These are phyloP conservation scores for Oasisia sp. DNA, from an alignment of 2,888 invertebrate genomes.

Conservation along the genomic window DNA sequence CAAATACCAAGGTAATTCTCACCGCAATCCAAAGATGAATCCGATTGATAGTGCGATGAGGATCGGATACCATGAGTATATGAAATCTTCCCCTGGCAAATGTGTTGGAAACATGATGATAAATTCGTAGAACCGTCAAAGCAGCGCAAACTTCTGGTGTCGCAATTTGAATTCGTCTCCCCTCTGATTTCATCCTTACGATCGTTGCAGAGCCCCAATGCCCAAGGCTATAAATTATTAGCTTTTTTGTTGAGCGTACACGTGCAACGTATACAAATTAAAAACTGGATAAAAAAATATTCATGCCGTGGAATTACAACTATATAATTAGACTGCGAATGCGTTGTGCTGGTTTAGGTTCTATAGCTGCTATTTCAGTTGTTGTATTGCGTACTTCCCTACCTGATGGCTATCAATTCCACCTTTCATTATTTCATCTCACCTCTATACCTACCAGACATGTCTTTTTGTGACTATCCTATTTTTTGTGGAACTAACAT, in stretches of 20 bases:
- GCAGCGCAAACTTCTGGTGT: not conserved
- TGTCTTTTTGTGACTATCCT: too few species aligned
- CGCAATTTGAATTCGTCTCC: not conserved
- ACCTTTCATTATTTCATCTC: too few species aligned
- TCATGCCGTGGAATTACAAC: too few species aligned
- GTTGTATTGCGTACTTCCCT: too few species aligned
- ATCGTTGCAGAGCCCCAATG: not conserved
- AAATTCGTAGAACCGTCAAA: not conserved
- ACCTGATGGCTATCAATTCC: too few species aligned
- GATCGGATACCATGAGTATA: slow-evolving; percentile 61
- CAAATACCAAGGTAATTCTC: slow-evolving; percentile 26
- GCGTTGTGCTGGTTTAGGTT: too few species aligned
- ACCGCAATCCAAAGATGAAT: slow-evolving; percentile 57
- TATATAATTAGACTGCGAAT: too few species aligned
- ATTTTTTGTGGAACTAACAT: too few species aligned
- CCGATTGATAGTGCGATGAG: slow-evolving; percentile 54
- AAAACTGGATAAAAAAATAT: too few species aligned
- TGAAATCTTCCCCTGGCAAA: slow-evolving; percentile 45
- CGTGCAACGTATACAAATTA: not conserved
- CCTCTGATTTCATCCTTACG: not conserved
- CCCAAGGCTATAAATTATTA: not conserved
- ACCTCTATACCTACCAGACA: too few species aligned
- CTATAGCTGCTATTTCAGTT: too few species aligned
- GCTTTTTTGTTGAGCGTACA: not conserved
- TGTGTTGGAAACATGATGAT: slow-evolving; percentile 28